Evolutionary conservation across 2,113 vertebrate genomes (phyloP).

Genomic region (Orthonyx spaldingii): DNA sequence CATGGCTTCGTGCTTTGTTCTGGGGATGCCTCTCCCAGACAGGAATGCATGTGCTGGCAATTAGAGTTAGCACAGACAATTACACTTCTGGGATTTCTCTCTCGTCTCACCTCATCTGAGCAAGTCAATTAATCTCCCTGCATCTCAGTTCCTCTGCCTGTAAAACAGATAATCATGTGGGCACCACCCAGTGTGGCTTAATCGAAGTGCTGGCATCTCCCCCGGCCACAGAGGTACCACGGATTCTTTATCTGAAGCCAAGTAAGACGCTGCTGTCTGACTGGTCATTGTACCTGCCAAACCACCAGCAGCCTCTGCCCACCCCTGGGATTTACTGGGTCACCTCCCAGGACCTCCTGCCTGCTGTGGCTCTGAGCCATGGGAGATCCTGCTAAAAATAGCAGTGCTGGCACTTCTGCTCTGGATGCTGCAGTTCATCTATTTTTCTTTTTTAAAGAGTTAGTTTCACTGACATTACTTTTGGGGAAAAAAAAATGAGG

Average conservation of each 20-base stretch:
- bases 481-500: neutral
- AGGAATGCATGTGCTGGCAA: neutral
- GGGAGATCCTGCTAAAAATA: neutral
- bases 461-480: neutral
- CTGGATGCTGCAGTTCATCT: neutral
- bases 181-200: neutral
- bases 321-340: neutral
- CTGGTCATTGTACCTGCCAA: neutral
- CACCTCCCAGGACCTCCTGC: neutral
- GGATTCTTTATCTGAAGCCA: neutral
- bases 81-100: neutral
- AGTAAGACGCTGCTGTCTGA: neutral
- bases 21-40: neutral
- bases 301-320: neutral
- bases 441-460: neutral
- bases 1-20: neutral
- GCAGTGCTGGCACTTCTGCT: neutral
- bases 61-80: neutral
- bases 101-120: neutral
- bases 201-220: neutral
- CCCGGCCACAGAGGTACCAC: neutral
- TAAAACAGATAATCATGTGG: neutral
- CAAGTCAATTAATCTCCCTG: conserved; percentile 31
- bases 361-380: neutral
- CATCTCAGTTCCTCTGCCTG: neutral